These are phyloP conservation scores for Zhengitettix transpicula DNA, from an alignment of 2,888 invertebrate genomes.

Conservation along the genomic window DNA sequence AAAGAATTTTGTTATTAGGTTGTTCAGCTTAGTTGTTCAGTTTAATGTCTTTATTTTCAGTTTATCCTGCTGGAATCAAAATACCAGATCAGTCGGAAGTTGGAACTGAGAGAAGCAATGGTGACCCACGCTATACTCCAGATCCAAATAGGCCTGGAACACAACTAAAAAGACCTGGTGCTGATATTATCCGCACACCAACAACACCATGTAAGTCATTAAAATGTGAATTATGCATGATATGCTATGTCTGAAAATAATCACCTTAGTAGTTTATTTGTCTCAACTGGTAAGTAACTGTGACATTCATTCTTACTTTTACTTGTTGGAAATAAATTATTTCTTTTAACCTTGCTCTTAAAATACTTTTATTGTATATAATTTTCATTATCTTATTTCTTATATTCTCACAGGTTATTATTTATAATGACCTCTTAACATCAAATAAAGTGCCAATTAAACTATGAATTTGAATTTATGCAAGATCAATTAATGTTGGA, in stretches of 20 bases:
- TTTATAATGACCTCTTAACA: too few species aligned
- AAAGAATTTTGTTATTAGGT: neutral
- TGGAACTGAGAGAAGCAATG: conserved; percentile 24
- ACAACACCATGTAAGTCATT: conserved; percentile 41
- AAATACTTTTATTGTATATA: too few species aligned
- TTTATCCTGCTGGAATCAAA: conserved; percentile 22
- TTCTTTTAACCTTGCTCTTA: too few species aligned
- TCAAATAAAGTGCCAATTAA: too few species aligned
- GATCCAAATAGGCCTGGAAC: conserved; percentile 56
- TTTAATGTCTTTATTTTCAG: conserved; percentile 15
- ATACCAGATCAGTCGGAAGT: conserved; percentile 25
- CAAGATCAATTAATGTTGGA: too few species aligned
- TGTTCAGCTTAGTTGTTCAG: neutral
- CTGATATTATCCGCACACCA: conserved; percentile 59
- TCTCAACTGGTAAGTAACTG: too few species aligned
- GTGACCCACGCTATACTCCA: conserved; percentile 52
- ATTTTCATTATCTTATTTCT: too few species aligned
- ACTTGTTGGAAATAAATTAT: too few species aligned
- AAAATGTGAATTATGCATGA: neutral
- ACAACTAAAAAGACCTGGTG: conserved; percentile 35
- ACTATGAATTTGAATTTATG: too few species aligned
- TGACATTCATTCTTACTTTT: too few species aligned
- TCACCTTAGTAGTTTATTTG: too few species aligned
- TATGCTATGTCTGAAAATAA: neutral
- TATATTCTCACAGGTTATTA: too few species aligned